A percentile compares a stretch with the other conserved stretches of the same genome.
These are phyloP conservation scores for Mellilla xanthometata DNA, from an alignment of 2,888 invertebrate genomes.

Conservation along the genomic window DNA sequence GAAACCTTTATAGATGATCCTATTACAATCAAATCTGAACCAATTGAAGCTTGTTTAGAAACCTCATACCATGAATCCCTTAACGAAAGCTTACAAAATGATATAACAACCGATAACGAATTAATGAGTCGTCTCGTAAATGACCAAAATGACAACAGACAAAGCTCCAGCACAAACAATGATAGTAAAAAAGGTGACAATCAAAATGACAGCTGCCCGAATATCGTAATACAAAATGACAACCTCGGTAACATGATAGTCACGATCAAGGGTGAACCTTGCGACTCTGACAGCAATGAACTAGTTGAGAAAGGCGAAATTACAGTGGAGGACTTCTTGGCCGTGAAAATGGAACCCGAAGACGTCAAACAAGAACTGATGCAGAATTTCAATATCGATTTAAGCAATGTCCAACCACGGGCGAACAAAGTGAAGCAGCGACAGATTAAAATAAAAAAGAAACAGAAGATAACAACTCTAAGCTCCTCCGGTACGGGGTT, in stretches of 20 bases:
- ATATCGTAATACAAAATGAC: not conserved
- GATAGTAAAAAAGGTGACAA: too few relatives aligned
- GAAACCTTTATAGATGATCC: slow-evolving; percentile 7
- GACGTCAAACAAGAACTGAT: slow-evolving; percentile 1
- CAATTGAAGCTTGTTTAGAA: not conserved
- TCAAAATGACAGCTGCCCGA: too few relatives aligned
- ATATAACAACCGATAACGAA: not conserved
- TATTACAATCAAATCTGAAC: slow-evolving; percentile 14
- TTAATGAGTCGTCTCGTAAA: too few relatives aligned
- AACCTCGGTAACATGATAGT: not conserved
- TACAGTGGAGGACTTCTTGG: not conserved
- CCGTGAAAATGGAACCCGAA: slow-evolving; percentile 6
- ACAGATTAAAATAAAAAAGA: too few relatives aligned
- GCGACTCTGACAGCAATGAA: not conserved
- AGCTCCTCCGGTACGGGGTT: not conserved
- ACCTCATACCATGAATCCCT: not conserved
- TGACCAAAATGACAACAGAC: not conserved
- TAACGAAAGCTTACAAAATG: not conserved
- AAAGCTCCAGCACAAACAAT: too few relatives aligned
- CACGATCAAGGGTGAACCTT: too few relatives aligned
- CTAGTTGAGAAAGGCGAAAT: not conserved
- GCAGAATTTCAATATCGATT: too few relatives aligned
- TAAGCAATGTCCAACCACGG: too few relatives aligned
- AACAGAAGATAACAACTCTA: not conserved
- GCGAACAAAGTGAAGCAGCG: too few relatives aligned